Conservation (phyloP, 2,113 vertebrate genomes). For the Rhea pennata region DNA sequence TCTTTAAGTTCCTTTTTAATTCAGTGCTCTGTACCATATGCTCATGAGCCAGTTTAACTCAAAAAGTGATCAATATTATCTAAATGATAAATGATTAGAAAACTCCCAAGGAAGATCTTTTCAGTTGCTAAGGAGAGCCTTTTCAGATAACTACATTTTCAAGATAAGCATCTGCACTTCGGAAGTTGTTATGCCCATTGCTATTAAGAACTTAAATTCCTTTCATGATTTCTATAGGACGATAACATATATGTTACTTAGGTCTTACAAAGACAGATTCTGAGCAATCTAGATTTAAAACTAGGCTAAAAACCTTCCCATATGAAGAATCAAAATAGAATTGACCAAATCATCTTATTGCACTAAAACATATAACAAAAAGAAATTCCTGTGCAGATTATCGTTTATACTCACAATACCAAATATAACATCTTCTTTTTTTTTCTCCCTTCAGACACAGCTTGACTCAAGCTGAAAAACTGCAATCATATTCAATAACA, state of each 20-base stretch:
- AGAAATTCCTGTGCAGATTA: background rate
- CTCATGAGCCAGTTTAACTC: slow-evolving; percentile 29
- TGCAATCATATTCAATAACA: background rate
- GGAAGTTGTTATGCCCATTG: background rate
- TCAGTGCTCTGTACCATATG: slow-evolving; percentile 11
- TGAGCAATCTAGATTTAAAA: background rate
- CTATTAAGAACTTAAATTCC: fast-evolving
- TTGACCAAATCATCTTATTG: background rate
- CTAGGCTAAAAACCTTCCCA: background rate
- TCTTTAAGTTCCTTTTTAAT: slow-evolving; percentile 24
- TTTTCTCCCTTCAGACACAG: background rate
- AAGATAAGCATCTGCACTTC: background rate
- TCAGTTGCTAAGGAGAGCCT: background rate
- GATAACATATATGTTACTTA: background rate
- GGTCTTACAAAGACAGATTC: background rate
- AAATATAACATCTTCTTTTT: background rate
- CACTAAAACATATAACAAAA: background rate
- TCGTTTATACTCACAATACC: background rate
- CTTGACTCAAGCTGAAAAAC: background rate
- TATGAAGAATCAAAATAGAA: background rate
- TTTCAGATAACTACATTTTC: slow-evolving; percentile 8
- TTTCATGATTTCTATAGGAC: background rate
- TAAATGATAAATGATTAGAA: slow-evolving; percentile 39
- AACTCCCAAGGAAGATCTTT: slow-evolving; percentile 14
- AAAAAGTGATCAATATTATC: slow-evolving; percentile 35